A percentile compares a stretch with the other conserved stretches of the same genome.
phyloP scores from a whole-genome alignment of 2,888 invertebrate genomes.

The Lepidocyrtinus sp. region DNA sequence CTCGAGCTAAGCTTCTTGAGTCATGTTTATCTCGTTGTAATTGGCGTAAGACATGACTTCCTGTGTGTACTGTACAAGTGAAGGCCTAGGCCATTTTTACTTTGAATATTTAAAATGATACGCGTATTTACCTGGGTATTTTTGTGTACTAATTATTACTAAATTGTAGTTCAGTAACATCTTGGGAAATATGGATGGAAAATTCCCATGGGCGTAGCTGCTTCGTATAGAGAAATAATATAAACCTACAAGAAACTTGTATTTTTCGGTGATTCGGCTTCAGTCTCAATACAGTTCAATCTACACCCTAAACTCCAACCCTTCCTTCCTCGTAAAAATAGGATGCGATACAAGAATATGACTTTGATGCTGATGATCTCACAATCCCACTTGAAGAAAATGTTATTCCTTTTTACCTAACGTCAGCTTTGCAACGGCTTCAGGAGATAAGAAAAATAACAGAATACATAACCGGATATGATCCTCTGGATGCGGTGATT shows the following conservation, averaged over 20 bases:
- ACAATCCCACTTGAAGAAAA: too few relatives aligned
- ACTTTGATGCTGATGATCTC: too few relatives aligned
- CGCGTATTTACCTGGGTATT: slow-evolving; percentile 6
- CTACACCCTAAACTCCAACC: too few relatives aligned
- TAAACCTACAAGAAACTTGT: not conserved
- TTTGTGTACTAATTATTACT: slow-evolving; percentile 58
- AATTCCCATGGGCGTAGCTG: slow-evolving; percentile 59
- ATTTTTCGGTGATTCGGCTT: slow-evolving; percentile 13
- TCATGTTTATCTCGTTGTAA: slow-evolving; percentile 18
- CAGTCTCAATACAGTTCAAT: too few relatives aligned
- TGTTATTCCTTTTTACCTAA: too few relatives aligned
- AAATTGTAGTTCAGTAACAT: slow-evolving; percentile 63
- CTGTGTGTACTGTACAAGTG: too few relatives aligned
- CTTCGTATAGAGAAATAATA: not conserved
- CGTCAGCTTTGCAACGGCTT: not conserved
- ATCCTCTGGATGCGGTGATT: not conserved
- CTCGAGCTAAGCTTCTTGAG: not conserved
- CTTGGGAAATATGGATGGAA: slow-evolving; percentile 62
- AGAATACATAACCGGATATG: not conserved
- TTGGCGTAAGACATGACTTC: slow-evolving; percentile 43
- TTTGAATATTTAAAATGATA: slow-evolving; percentile 29
- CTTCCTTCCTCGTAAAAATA: too few relatives aligned
- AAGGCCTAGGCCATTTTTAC: slow-evolving; percentile 23
- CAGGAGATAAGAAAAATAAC: not conserved
- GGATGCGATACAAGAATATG: too few relatives aligned